Percentiles rank a stretch among this genome's conserved stretches.
Evolutionary conservation across 1,140 invertebrate genomes (phyloP).

Genomic region (Pachyrhynchus sulphureomaculatus): DNA sequence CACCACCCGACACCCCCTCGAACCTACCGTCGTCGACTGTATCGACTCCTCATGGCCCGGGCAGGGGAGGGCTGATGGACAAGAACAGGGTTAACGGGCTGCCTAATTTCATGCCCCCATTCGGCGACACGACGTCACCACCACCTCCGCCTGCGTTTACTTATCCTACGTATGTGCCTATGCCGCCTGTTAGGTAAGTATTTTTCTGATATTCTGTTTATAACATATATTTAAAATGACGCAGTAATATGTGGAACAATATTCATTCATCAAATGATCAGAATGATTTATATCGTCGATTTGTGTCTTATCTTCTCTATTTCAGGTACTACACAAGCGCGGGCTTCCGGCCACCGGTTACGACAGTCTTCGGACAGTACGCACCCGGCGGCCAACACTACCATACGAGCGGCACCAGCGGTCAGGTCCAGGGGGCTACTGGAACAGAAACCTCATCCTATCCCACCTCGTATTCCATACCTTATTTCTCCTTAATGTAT

Average conservation of each 20-base stretch:
- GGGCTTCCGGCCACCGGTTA: conserved; percentile 7
- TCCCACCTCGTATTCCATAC: conserved; percentile 51
- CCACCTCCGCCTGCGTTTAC: conserved; percentile 46
- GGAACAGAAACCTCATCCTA: conserved; percentile 23
- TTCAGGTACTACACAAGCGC: conserved; percentile 10
- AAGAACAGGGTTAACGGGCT: conserved; percentile 52
- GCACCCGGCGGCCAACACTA: background rate
- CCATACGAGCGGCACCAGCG: conserved; percentile 5
- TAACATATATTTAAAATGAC: no score
- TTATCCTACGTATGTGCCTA: conserved; percentile 50
- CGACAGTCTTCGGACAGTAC: conserved; percentile 17
- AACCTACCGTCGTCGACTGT: conserved; percentile 48
- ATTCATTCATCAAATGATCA: no score
- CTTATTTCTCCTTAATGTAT: conserved; percentile 53
- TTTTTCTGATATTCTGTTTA: conserved; percentile 19
- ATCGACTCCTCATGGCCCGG: conserved; percentile 49
- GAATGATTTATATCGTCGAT: no score
- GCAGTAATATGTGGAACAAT: no score
- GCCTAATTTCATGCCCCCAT: conserved; percentile 47
- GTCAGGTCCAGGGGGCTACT: background rate
- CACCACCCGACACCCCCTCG: conserved; percentile 63
- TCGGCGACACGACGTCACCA: conserved; percentile 41
- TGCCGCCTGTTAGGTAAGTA: conserved; percentile 46
- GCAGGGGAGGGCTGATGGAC: conserved; percentile 47
- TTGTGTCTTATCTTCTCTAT: background rate